Evolutionary conservation across 2,888 invertebrate species (phyloP), one percentile per base, ranked within the genome.

Genomic region (Oxystoma pomonae): DNA sequence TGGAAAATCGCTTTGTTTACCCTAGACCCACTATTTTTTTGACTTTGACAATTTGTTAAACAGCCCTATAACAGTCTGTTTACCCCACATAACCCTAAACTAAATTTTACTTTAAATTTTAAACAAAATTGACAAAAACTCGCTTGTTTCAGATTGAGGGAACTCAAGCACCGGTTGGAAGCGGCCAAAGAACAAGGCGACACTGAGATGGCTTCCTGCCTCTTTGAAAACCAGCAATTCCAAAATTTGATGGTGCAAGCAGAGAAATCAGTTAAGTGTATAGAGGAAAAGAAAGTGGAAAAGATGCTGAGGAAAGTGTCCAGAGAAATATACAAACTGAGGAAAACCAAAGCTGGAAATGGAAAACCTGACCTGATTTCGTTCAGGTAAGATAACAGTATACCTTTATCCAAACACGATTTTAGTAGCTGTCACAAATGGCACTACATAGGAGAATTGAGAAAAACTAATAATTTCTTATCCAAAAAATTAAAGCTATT

Each of bases 311-410:
- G 90, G 81, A 90, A 92, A 76, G 94, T 95, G 12, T 93, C 93
- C 64, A 87, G 93, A 75, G 96, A 97, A 81, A 94, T 96, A 72
- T 94, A 96, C 81, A 90, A 94, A 71, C 83, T 97, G 66, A 83
- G 96, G 70, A 91, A 93, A 80, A 92, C 92, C 58, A 88, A 92
- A 76, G 91, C 91, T 70, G 92, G 93, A 57, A 91, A 91, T 73
- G 90, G 94, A 68, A 92, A 93, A 77, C 95, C 96, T 0, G 95
- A 96, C 81, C 84, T 94, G 69, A 90, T 94, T 73, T 94, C 95
- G 57, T 96, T 96, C 83, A 94, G 92, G 95, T 95, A 78, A 87
- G 90, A n/a, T n/a, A n/a, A n/a, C n/a, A n/a, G n/a, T n/a, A n/a
- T n/a, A n/a, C n/a, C n/a, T n/a, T n/a, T n/a, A n/a, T n/a, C n/a